Evolutionary conservation across 2,797 vertebrate genomes (phyloP).

Genomic region (Pelodytes ibericus): DNA sequence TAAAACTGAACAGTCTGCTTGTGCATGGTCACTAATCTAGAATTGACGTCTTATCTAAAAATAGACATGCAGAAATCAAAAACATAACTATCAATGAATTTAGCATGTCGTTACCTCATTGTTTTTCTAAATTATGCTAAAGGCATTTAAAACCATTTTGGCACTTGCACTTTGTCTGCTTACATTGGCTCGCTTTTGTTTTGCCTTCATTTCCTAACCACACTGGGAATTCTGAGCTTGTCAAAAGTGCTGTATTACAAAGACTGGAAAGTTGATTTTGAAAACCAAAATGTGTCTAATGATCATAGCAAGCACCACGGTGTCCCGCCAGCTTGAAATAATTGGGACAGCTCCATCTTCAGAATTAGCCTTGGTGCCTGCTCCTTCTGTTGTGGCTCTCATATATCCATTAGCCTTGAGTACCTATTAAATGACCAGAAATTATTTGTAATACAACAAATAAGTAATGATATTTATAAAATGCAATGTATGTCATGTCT

Average conservation of each 20-base stretch:
- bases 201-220: conserved; percentile 32
- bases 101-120: not conserved
- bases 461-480: no score
- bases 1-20: no score
- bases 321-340: conserved; percentile 25
- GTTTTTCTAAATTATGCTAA: not conserved
- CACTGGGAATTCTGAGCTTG: conserved; percentile 29
- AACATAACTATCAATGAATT: not conserved
- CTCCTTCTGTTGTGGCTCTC: not conserved
- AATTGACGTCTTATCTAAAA: not conserved
- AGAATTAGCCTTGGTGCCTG: not conserved
- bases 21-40: no score
- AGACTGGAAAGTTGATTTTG: conserved; percentile 36
- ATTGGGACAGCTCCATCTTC: not conserved
- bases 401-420: not conserved
- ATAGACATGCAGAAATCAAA: not conserved
- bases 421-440: no score
- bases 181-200: not conserved
- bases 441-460: no score
- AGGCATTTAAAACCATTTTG: conserved; percentile 13
- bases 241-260: conserved; percentile 18
- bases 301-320: not conserved
- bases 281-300: conserved; percentile 15
- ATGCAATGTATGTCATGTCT: no score
- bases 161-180: conserved; percentile 19